Evolutionary conservation across 2,888 invertebrate genomes (phyloP), one percentile per base, ranked within the genome.

Genomic region (Calameuta idolon): DNA sequence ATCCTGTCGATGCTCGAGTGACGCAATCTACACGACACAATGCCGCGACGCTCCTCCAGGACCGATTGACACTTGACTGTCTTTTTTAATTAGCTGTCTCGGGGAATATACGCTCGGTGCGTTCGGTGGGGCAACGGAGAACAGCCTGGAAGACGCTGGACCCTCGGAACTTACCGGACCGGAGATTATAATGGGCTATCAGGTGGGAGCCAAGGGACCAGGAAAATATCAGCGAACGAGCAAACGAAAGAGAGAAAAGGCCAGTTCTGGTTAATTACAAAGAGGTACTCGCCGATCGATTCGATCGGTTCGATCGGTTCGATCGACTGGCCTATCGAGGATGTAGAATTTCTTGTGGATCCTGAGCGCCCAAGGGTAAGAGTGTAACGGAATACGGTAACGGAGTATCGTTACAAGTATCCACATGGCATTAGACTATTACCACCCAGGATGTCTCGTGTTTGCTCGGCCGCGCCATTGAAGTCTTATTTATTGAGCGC

Each of bases 401-500:
- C 80, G 81, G 79, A 80, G 78, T 75, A 81, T 81, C 79, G 79
- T 78, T 81, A 81, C 77, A 33, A 81, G 82, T 83, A 84, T 84
- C 82, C 84, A 82, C 85, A 81, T 82, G 75, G 82, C 85, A 82
- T 85, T 83, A 81, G 85, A 84, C 86, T 87, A 88, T 89, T 89
- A 86, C 88, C 89, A 87, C 87, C 88, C 88, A 86, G 85, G 85
- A 85, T 84, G 87, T 85, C 84, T 77, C 85, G 84, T 80, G 85
- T 87, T 86, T 81, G 82, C 83, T 80, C 80, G 79, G 79, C 81
- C 79, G 83, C 81, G 82, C 82, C 84, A 85, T 87, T 87, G 87
- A 88, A 89, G 87, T 87, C 89, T 89, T 89, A 87, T 89, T 89
- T 89, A 89, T 89, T 83, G 86, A 86, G 78, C 84, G 81, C 81